Percentiles rank a stretch among this genome's conserved stretches.
phyloP scores from a whole-genome alignment of 2,797 vertebrate species.

The Passerculus sandwichensis region DNA sequence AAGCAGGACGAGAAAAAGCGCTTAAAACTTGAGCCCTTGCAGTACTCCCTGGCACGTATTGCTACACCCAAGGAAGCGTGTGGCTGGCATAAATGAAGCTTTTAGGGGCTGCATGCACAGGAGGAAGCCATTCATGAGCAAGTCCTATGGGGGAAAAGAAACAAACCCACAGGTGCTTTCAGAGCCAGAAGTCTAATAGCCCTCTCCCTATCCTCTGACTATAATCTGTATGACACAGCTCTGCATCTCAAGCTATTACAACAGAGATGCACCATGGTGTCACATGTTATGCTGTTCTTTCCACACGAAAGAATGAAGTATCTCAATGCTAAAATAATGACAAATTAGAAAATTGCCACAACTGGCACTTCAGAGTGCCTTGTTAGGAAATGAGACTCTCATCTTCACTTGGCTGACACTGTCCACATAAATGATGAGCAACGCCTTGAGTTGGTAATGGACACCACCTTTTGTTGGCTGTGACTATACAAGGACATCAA shows the following conservation, averaged over 20 bases:
- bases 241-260: not conserved
- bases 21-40: not conserved
- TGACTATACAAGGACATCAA: not conserved
- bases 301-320: not conserved
- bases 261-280: not conserved
- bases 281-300: accelerated
- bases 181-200: not conserved
- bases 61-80: not conserved
- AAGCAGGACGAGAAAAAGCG: not conserved
- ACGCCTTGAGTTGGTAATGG: not conserved
- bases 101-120: not conserved
- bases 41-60: not conserved
- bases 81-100: not conserved
- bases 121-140: not conserved
- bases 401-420: not conserved
- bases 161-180: not conserved
- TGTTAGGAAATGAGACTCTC: not conserved
- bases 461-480: not conserved
- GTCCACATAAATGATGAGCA: not conserved
- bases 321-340: not conserved
- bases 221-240: not conserved
- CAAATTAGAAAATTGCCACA: not conserved
- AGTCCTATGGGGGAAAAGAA: not conserved
- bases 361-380: not conserved
- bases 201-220: not conserved